Evolutionary conservation across 2,888 invertebrate genomes (phyloP), one percentile per base, ranked within the genome.

Genomic region (Neoscelio sp.): DNA sequence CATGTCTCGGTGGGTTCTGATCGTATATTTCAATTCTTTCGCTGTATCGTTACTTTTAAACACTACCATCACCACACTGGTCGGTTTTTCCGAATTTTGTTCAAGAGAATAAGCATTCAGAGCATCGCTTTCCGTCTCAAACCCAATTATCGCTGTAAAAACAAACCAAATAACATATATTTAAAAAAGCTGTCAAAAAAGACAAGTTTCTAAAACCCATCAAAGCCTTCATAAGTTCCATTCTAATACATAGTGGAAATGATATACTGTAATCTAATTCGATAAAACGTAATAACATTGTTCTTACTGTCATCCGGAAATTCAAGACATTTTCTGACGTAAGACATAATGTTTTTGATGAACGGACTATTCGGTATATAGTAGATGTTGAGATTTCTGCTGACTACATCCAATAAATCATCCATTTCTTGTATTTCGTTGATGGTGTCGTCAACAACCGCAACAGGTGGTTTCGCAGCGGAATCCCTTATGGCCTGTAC

Each of bases 401-500:
- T 46, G 8, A 71, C 35, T 0, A n/a, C n/a, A n/a, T 46, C 2
- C 0, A 46, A 1, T 4, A 83, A 26, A 2, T 54, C 48, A 0
- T 78, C 40, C 73, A 80, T 82, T 3, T 54, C 73, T 26, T 78
- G 8, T 1, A 82, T 33, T 1, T 78, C 64, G 74, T 87, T 84
- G 30, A 85, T 82, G 5, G 87, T 88, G 58, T 82, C 85, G 2
- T 84, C 71, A 0, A 68, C 38, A 4, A 87, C 64, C 6, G 54
- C 54, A 8, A 5, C 10, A 0, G 88, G 87, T 2, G 82, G 67
- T 0, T 71, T 10, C 2, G 85, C 86, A 3, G 82, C 84, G 18
- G 84, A 82, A 44, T 85, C 85, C 82, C 88, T 82, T 5, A 85
- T 83, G 3, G 83, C 78, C 77, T 88, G 87, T 23, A 85, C 83